A percentile compares a stretch with the other conserved stretches of the same genome.
Evolutionary conservation across 1,140 invertebrate genomes (phyloP).

Genomic region (Caenorhabditis briggsae): DNA sequence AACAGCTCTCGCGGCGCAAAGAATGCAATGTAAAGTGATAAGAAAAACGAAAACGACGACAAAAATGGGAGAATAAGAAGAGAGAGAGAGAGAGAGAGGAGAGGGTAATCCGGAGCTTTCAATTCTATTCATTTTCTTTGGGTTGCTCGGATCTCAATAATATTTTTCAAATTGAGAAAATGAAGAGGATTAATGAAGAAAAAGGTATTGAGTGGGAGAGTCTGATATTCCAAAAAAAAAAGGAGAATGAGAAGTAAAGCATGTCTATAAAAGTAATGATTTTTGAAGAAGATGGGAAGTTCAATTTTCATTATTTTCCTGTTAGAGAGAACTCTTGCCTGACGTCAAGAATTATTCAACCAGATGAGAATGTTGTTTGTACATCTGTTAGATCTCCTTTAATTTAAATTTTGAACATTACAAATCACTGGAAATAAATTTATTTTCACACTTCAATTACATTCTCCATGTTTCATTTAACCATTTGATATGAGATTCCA

Average conservation of each 20-base stretch:
- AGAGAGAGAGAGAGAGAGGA: neutral
- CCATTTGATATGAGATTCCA: conserved; percentile 18
- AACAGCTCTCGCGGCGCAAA: neutral
- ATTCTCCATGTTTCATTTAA: neutral
- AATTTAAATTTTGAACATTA: too few relatives aligned
- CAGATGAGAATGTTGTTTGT: too few relatives aligned
- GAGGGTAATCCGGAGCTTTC: conserved; percentile 41
- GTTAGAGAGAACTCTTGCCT: too few relatives aligned
- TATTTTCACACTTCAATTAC: too few relatives aligned
- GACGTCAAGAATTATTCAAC: too few relatives aligned
- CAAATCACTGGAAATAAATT: too few relatives aligned
- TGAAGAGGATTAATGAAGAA: neutral
- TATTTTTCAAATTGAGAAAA: neutral
- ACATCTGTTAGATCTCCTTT: too few relatives aligned
- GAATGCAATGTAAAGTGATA: conserved; percentile 32
- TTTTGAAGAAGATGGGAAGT: too few relatives aligned
- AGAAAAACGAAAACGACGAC: neutral
- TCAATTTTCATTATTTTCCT: too few relatives aligned
- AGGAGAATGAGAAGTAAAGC: neutral
- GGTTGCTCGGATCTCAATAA: neutral
- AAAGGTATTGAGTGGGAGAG: neutral
- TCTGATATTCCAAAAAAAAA: neutral
- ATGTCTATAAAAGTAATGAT: neutral
- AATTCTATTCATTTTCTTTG: conserved; percentile 53
- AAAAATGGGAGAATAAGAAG: neutral